A percentile compares a stretch with the other conserved stretches of the same genome.
Conservation (phyloP, 2,888 invertebrate genomes). For the Cepaea hortensis region DNA sequence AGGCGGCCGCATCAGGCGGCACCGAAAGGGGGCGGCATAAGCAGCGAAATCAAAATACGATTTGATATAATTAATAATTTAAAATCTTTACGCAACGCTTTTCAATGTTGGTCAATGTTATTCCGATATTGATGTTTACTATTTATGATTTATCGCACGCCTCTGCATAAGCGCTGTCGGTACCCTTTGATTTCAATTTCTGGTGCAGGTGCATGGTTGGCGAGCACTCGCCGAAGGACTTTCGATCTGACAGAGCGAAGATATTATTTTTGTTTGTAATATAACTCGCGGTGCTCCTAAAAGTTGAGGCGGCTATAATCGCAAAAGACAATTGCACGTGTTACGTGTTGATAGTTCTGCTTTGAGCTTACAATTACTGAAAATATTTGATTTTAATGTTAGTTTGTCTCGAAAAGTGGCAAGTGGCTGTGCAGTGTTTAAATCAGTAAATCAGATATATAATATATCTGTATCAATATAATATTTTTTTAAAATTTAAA, state of each 20-base stretch:
- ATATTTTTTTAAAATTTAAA: background rate
- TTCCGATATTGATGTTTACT: background rate
- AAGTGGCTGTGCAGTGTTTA: background rate
- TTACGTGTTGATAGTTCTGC: background rate
- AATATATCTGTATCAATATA: slow-evolving; percentile 13
- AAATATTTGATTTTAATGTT: background rate
- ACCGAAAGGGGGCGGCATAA: too few species aligned
- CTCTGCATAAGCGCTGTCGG: too few species aligned
- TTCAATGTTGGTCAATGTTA: background rate
- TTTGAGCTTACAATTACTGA: background rate
- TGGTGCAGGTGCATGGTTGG: background rate
- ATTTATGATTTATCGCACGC: background rate
- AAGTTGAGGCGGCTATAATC: too few species aligned
- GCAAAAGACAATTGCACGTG: background rate
- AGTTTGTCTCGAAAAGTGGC: slow-evolving; percentile 8
- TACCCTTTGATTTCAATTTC: background rate
- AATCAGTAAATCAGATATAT: slow-evolving; percentile 4
- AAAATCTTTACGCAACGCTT: background rate
- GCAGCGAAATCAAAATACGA: too few species aligned
- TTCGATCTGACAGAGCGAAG: background rate
- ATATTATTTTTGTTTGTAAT: background rate
- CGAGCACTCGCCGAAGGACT: background rate
- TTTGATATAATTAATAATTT: background rate
- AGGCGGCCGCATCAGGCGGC: too few species aligned
- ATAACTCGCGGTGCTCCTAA: too few species aligned